phyloP scores from a whole-genome alignment of 2,888 invertebrate genomes.

The Drosophila multiciliata region DNA sequence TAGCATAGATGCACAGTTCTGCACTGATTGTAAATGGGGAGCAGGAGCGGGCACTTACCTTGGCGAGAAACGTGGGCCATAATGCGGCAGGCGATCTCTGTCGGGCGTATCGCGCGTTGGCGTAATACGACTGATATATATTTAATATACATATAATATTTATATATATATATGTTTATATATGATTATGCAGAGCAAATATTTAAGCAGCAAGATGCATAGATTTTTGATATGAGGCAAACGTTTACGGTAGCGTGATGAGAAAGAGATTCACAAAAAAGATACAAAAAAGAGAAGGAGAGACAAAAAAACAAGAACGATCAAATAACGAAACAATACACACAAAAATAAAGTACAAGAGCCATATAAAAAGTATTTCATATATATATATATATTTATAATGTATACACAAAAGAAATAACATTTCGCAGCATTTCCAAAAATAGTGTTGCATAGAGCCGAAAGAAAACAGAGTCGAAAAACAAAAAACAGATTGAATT shows the following conservation, averaged over 20 bases:
- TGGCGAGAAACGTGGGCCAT: slow-evolving; percentile 95
- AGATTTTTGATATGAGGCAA: slow-evolving; percentile 70
- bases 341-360: slow-evolving; percentile 31
- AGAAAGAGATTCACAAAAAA: slow-evolving; percentile 55
- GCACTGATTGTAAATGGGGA: slow-evolving; percentile 29
- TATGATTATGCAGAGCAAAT: slow-evolving; percentile 54
- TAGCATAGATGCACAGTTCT: slow-evolving; percentile 45
- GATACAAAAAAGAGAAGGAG: slow-evolving; percentile 66
- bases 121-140: slow-evolving; percentile 90
- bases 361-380: slow-evolving; percentile 16
- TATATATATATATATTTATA: slow-evolving; percentile 16
- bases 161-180: slow-evolving; percentile 23
- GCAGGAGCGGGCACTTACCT: slow-evolving; percentile 80
- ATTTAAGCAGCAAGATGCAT: slow-evolving; percentile 75
- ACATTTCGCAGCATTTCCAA: slow-evolving; percentile 73
- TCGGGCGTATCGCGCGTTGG: slow-evolving; percentile 93
- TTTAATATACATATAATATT: slow-evolving; percentile 11
- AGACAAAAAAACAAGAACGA: slow-evolving; percentile 73
- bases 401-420: slow-evolving; percentile 38
- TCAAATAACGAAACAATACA: slow-evolving; percentile 72
- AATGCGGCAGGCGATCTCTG: slow-evolving; percentile 92
- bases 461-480: slow-evolving; percentile 31
- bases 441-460: slow-evolving; percentile 50
- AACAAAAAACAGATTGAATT: slow-evolving; percentile 21
- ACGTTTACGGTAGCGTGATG: slow-evolving; percentile 76